phyloP scores from a whole-genome alignment of 2,797 vertebrate species.

The Ibycter americanus region DNA sequence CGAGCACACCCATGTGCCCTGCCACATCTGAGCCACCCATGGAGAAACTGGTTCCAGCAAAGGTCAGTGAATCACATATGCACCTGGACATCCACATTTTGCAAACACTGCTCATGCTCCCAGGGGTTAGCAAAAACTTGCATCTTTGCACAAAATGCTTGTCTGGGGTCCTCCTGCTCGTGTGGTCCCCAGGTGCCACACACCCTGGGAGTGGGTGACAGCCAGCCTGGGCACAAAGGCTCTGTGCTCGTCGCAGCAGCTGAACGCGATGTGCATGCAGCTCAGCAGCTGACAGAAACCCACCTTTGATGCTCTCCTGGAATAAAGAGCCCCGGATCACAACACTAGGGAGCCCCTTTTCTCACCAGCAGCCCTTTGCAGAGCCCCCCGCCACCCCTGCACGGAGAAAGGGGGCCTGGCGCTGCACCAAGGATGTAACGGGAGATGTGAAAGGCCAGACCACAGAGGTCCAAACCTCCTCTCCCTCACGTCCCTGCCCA shows the following conservation, averaged over 20 bases:
- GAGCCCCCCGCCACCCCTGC: accelerated
- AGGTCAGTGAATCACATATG: accelerated
- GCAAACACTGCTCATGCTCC: neutral
- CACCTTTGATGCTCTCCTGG: neutral
- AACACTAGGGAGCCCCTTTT: neutral
- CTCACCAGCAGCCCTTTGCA: neutral
- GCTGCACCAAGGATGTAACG: accelerated
- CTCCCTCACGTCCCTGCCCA: neutral
- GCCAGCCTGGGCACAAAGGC: accelerated
- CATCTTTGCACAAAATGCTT: neutral
- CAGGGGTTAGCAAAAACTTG: neutral
- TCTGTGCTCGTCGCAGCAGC: neutral
- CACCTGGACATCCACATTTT: accelerated
- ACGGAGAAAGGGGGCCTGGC: neutral
- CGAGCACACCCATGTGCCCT: accelerated
- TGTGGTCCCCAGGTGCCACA: accelerated
- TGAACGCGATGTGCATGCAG: accelerated
- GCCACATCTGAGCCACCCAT: neutral
- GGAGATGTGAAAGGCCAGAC: neutral
- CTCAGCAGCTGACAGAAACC: neutral
- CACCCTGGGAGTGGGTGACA: accelerated
- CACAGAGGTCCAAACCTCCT: neutral
- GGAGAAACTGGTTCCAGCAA: neutral
- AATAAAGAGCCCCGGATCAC: neutral
- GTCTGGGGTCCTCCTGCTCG: accelerated